Conservation (phyloP, 2,888 invertebrate genomes). For the Cryptocephalus primarius region DNA sequence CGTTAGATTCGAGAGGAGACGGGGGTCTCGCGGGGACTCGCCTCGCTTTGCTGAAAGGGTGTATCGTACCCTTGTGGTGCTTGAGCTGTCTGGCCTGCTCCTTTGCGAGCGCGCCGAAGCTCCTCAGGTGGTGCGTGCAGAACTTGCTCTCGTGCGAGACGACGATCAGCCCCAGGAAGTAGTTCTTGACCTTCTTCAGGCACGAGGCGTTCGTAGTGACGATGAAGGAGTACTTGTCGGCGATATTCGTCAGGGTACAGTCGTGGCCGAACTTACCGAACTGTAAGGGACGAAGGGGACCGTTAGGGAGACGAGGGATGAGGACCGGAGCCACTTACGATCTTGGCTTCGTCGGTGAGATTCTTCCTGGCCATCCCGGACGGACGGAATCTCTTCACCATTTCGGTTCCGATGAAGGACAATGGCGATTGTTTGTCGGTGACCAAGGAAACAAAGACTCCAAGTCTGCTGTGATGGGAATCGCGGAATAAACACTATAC, state of each 20-base stretch:
- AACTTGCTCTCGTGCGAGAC: conserved; percentile 22
- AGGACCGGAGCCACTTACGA: no score
- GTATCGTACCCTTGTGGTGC: conserved; percentile 20
- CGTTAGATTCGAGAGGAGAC: conserved; percentile 1
- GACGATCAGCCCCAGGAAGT: conserved; percentile 16
- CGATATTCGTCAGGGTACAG: conserved; percentile 17
- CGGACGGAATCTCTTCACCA: no score
- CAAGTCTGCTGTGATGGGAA: no score
- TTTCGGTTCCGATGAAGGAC: no score
- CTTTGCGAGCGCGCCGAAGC: conserved; percentile 23
- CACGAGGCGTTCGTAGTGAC: conserved; percentile 9
- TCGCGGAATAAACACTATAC: no score
- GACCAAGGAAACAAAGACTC: no score
- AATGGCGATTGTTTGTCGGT: no score
- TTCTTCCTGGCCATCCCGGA: no score
- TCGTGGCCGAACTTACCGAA: conserved; percentile 20
- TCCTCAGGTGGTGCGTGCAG: conserved; percentile 24
- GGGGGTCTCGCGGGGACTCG: conserved; percentile 6
- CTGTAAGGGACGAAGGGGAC: neutral
- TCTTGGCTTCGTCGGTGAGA: no score
- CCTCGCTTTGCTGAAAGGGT: conserved; percentile 24
- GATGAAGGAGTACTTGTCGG: conserved; percentile 16
- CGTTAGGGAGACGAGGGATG: no score
- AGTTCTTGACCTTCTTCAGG: conserved; percentile 11
- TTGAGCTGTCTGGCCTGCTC: conserved; percentile 23